Conservation (phyloP, 92 coral and sea anemone genomes). For the Ricordea florida region DNA sequence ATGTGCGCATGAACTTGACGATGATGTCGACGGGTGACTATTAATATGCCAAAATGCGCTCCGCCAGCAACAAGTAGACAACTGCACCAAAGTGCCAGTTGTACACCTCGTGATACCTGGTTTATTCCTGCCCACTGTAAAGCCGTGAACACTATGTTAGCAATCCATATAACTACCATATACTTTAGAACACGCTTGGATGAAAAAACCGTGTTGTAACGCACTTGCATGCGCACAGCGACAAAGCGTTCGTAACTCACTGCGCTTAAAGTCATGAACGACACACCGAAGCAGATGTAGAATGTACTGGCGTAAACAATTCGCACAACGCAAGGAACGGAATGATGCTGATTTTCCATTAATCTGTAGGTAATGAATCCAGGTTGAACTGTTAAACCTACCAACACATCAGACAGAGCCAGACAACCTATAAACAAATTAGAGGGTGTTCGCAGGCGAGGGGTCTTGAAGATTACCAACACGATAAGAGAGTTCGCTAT, state of each 20-base stretch:
- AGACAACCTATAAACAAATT: constrained; percentile 65
- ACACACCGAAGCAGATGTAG: constrained; percentile 73
- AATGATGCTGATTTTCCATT: constrained; percentile 43
- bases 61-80: constrained; percentile 43
- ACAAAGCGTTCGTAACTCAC: constrained; percentile 76
- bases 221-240: constrained; percentile 56
- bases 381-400: constrained; percentile 61
- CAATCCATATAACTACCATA: constrained; percentile 35
- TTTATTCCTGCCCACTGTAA: constrained; percentile 69
- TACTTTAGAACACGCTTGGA: constrained; percentile 21
- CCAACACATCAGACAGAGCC: constrained; percentile 65
- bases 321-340: constrained; percentile 61
- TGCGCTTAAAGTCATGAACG: constrained; percentile 76
- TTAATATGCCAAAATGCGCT: constrained; percentile 31
- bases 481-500: constrained; percentile 33
- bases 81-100: constrained; percentile 40
- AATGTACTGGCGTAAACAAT: constrained; percentile 56
- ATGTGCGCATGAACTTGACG: neutral
- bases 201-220: constrained; percentile 55
- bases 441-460: constrained; percentile 57
- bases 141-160: constrained; percentile 40
- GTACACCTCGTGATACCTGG: constrained; percentile 43
- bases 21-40: constrained; percentile 42
- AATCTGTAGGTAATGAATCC: constrained; percentile 55
- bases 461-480: constrained; percentile 20